Evolutionary conservation across 2,888 invertebrate species (phyloP).

Genomic region (Stenotaenia linearis): DNA sequence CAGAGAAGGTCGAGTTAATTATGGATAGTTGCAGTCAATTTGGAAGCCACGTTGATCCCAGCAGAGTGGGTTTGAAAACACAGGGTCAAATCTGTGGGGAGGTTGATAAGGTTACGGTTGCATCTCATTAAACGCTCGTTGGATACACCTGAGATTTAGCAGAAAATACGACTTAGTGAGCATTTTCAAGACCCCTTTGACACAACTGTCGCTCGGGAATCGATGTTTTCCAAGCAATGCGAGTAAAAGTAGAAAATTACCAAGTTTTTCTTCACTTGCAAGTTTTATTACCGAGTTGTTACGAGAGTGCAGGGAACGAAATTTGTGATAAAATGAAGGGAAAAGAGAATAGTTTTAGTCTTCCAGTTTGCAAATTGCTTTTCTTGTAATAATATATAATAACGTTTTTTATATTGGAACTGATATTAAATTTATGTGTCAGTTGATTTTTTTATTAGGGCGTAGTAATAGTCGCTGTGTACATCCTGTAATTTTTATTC

Average conservation of each 20-base stretch:
- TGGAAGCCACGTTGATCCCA: neutral
- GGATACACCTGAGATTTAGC: neutral
- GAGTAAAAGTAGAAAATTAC: neutral
- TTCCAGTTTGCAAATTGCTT: neutral
- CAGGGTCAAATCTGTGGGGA: neutral
- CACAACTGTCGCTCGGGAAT: neutral
- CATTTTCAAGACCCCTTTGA: neutral
- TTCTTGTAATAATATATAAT: neutral
- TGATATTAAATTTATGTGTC: neutral
- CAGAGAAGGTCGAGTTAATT: neutral
- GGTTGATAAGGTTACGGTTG: slow-evolving; percentile 8
- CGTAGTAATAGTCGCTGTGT: neutral
- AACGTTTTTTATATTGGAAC: neutral
- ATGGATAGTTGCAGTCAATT: neutral
- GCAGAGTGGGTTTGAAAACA: neutral
- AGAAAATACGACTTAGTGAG: neutral
- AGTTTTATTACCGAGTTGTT: neutral
- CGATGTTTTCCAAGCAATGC: neutral
- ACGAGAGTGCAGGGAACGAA: neutral
- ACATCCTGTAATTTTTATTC: slow-evolving; percentile 15
- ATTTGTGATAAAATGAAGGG: neutral
- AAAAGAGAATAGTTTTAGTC: neutral
- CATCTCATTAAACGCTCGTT: neutral
- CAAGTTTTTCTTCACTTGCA: neutral
- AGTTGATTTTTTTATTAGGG: neutral